Evolutionary conservation across 2,888 invertebrate genomes (phyloP).

Genomic region (Ophion costatus): DNA sequence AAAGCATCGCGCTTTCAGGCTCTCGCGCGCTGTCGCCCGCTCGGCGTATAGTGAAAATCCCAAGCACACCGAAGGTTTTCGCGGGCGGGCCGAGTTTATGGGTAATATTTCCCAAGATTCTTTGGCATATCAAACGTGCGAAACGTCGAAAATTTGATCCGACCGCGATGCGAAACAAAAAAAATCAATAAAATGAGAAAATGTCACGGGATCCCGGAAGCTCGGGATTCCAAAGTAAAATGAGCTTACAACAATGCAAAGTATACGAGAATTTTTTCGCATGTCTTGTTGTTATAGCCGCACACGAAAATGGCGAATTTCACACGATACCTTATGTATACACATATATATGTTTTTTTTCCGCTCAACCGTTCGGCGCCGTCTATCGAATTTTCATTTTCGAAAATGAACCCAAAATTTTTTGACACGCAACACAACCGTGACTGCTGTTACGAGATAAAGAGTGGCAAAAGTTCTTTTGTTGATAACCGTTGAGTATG

Average conservation of each 20-base stretch:
- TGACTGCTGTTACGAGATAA: neutral
- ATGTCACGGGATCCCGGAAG: neutral
- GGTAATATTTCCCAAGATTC: slow-evolving; percentile 83
- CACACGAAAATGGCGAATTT: slow-evolving; percentile 60
- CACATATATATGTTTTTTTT: slow-evolving; percentile 12
- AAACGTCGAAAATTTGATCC: slow-evolving; percentile 69
- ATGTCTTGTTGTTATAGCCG: slow-evolving; percentile 49
- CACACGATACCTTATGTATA: slow-evolving; percentile 14
- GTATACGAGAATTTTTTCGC: slow-evolving; percentile 43
- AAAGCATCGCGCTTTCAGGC: neutral
- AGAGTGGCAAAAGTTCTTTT: neutral
- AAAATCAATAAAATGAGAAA: neutral
- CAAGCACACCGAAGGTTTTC: slow-evolving; percentile 68
- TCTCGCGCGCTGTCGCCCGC: slow-evolving; percentile 6
- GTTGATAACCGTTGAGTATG: neutral
- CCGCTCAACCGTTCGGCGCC: neutral
- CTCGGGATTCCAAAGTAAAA: slow-evolving; percentile 16
- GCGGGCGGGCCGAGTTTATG: slow-evolving; percentile 79
- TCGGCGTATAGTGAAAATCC: slow-evolving; percentile 3
- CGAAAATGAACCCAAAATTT: neutral
- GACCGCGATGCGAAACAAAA: slow-evolving; percentile 11
- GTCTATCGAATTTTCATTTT: neutral
- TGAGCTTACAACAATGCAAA: slow-evolving; percentile 41
- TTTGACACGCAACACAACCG: neutral
- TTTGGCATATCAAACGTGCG: slow-evolving; percentile 69